Base-by-base conservation (phyloP, 2,888 invertebrate genomes). In the Nomada goodeniana region DNA sequence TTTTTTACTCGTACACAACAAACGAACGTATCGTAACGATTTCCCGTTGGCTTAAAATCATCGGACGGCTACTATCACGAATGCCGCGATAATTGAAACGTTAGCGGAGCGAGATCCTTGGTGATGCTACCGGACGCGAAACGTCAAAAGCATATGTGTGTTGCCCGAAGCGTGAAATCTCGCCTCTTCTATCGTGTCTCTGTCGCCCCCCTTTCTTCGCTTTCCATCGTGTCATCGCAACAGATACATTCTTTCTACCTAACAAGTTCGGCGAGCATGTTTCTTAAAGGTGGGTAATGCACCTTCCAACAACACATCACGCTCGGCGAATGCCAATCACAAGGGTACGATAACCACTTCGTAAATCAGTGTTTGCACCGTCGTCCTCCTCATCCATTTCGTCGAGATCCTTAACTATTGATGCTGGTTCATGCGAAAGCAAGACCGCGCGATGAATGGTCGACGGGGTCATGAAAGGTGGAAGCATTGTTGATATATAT, bases 91-190 rank as follows among this genome's bases (percentile, higher is more conserved):
- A 60, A 78, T 73, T 60, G 23, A 78, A 78, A 78, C 55, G 70
- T 67, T 69, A 50, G 42, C n/a, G 20, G 47, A 63, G 76, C 61
- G 59, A 29, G 36, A 76, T 76, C 64, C 59, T 63, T 67, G 50
- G 53, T 55, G 29, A 88, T 75, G 85, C 83, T 83, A 86, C 90
- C 90, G 91, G 91, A 91, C 86, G 86, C 88, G 85, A 92, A 92
- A 92, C 88, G 92, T 92, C 92, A 92, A 92, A 91, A 92, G 88
- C 90, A 90, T 91, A 91, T 89, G 90, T 78, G 86, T 84, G 72
- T 65, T 76, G 68, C 79, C 64, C 59, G 71, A 74, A 77, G 80
- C 68, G 74, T 84, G 60, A 64, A 69, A 73, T 75, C 81, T 85
- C 44, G 63, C 50, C 20, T 76, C 55, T 73, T 68, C 73, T 64